phyloP scores from a whole-genome alignment of 2,888 invertebrate species.

The Leptothorax acervorum region DNA sequence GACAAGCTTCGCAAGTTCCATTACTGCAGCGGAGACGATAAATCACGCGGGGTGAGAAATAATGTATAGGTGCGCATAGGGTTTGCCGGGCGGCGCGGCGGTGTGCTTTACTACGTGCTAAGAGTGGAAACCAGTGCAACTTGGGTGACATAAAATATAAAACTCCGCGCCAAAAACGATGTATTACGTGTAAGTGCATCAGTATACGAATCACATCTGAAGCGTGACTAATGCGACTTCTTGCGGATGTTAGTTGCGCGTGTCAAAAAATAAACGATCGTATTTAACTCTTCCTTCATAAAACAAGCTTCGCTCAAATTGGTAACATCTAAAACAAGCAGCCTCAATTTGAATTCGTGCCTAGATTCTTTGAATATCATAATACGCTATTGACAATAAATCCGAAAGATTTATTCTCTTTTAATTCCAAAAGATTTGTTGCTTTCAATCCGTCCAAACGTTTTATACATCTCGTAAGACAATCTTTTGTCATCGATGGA shows the following conservation, averaged over 20 bases:
- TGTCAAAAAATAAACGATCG: neutral
- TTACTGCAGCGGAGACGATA: constrained; percentile 49
- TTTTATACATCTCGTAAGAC: neutral
- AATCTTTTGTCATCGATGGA: neutral
- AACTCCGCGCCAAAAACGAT: constrained; percentile 29
- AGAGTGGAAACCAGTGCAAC: constrained; percentile 52
- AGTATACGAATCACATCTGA: constrained; percentile 12
- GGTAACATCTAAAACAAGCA: neutral
- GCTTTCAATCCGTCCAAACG: neutral
- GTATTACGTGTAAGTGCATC: constrained; percentile 26
- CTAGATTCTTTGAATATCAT: neutral
- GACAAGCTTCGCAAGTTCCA: constrained; percentile 36
- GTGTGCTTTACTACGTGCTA: constrained; percentile 50
- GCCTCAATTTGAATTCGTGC: neutral
- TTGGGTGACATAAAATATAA: constrained; percentile 40
- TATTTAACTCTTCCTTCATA: neutral
- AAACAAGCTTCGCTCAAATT: neutral
- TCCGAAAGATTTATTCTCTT: neutral
- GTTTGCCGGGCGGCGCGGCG: constrained; percentile 2
- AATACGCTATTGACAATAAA: neutral
- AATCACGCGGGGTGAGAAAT: constrained; percentile 56
- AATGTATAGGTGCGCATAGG: constrained; percentile 43
- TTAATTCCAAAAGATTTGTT: neutral
- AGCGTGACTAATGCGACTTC: constrained; percentile 25
- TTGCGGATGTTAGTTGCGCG: neutral